These are phyloP conservation scores for Channa maculata DNA, from an alignment of 2,113 vertebrate genomes.

Conservation along the genomic window DNA sequence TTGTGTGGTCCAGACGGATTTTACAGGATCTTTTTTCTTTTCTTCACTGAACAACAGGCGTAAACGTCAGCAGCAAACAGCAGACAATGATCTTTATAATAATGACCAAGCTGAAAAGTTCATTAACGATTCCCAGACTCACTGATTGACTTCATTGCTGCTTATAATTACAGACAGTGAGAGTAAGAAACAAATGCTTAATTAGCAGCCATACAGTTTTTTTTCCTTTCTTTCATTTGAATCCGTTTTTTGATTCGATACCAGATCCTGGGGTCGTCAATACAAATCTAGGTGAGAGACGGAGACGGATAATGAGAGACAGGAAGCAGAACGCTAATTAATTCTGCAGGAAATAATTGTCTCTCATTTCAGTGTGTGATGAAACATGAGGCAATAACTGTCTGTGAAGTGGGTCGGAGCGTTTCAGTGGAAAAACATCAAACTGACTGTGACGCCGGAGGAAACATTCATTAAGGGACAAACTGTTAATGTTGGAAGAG, in stretches of 20 bases:
- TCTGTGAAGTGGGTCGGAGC: constrained; percentile 15
- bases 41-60: too few species aligned
- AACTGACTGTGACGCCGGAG: constrained; percentile 1
- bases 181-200: background rate
- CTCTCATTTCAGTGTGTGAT: constrained; percentile 35
- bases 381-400: constrained; percentile 28
- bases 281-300: constrained; percentile 15
- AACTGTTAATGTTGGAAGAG: background rate
- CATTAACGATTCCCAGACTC: background rate
- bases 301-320: too few species aligned
- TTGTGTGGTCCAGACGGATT: too few species aligned
- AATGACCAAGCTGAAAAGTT: background rate
- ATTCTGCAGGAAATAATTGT: constrained; percentile 25
- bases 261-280: constrained; percentile 5
- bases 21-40: too few species aligned
- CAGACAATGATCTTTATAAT: background rate
- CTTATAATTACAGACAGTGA: background rate
- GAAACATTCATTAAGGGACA: constrained; percentile 29
- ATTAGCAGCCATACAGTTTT: background rate
- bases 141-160: background rate
- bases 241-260: constrained; percentile 13
- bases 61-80: background rate
- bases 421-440: constrained; percentile 12
- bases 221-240: background rate
- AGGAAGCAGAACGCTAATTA: background rate